Evolutionary conservation across 1,140 invertebrate genomes (phyloP).

Genomic region (Cotesia typhae): DNA sequence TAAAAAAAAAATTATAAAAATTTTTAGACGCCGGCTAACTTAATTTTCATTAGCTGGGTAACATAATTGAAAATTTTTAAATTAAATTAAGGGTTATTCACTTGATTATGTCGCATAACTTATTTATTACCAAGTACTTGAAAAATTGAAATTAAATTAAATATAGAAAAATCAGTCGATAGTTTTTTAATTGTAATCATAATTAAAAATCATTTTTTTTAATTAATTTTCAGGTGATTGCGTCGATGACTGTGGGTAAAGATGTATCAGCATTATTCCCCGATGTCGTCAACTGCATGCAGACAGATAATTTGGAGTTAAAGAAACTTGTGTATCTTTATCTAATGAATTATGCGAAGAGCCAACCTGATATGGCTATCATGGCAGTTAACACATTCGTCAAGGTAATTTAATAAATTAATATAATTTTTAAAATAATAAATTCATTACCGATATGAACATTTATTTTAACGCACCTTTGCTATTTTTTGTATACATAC

Average conservation of each 20-base stretch:
- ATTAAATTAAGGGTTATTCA: too few species aligned
- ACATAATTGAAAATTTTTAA: too few species aligned
- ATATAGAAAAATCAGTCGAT: too few species aligned
- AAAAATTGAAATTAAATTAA: too few species aligned
- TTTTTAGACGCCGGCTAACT: too few species aligned
- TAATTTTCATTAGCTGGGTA: too few species aligned
- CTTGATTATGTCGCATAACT: too few species aligned
- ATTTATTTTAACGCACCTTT: slow-evolving; percentile 58
- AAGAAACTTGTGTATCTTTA: slow-evolving; percentile 99
- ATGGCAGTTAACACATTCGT: slow-evolving; percentile 99
- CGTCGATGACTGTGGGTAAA: slow-evolving; percentile 99
- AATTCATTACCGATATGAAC: slow-evolving; percentile 35
- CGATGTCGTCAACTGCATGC: slow-evolving; percentile 99
- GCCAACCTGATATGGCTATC: slow-evolving; percentile 99
- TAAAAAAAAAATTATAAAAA: too few species aligned
- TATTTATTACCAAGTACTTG: too few species aligned
- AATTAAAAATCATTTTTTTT: not conserved
- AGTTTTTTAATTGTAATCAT: too few species aligned
- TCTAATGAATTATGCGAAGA: slow-evolving; percentile 99
- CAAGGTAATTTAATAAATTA: slow-evolving; percentile 76
- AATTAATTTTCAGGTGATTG: slow-evolving; percentile 83
- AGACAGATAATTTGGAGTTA: slow-evolving; percentile 99
- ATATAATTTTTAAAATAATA: slow-evolving; percentile 21
- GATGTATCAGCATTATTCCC: slow-evolving; percentile 96
- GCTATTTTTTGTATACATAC: slow-evolving; percentile 49